Conservation (phyloP, 2,113 vertebrate species). For the Catharus minimus region DNA sequence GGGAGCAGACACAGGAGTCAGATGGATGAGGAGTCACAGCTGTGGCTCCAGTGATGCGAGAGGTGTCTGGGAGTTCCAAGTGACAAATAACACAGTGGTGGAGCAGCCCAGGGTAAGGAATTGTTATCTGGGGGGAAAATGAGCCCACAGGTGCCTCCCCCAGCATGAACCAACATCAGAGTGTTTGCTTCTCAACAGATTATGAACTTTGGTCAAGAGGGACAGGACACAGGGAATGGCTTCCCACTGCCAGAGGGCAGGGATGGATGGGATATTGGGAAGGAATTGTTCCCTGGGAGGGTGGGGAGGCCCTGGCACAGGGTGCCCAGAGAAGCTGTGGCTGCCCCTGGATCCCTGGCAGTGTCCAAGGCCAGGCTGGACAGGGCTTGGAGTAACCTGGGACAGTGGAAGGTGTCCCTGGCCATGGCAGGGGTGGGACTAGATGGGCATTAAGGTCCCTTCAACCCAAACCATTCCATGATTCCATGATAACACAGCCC, state of each 20-base stretch:
- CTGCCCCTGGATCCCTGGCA: no score
- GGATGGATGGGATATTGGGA: neutral
- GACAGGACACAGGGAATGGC: neutral
- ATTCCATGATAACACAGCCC: neutral
- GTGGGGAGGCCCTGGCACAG: no score
- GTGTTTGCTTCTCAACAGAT: neutral
- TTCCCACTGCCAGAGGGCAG: neutral
- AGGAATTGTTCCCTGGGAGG: no score
- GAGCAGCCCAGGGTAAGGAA: neutral
- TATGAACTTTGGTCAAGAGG: neutral
- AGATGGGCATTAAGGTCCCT: no score
- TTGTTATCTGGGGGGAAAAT: rapidly evolving
- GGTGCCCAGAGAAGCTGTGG: no score
- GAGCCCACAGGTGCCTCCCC: neutral
- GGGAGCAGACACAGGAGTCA: neutral
- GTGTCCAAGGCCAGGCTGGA: no score
- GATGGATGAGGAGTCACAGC: neutral
- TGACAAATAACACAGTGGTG: rapidly evolving
- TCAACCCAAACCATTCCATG: no score
- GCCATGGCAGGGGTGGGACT: no score
- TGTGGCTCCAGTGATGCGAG: rapidly evolving
- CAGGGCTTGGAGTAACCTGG: no score
- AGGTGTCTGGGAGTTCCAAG: rapidly evolving
- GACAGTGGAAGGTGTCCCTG: no score
- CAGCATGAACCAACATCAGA: rapidly evolving